Conservation (phyloP, 2,113 vertebrate species). For the Urocynchramus pylzowi region DNA sequence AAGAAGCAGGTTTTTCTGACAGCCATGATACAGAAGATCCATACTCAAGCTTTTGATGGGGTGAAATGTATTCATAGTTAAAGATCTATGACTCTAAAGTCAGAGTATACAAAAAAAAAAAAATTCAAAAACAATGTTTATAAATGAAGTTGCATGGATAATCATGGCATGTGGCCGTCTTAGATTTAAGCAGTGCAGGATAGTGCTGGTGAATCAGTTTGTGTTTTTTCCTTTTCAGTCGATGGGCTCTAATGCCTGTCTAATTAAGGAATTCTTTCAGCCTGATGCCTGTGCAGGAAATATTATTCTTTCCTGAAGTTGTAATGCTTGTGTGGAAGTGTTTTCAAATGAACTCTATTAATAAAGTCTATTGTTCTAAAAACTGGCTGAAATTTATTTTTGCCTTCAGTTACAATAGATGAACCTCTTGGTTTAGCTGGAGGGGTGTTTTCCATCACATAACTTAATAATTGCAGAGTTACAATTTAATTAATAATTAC, state of each 20-base stretch:
- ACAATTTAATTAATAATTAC: not conserved
- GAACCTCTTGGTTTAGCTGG: not conserved
- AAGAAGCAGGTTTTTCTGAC: not conserved
- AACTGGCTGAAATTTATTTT: not conserved
- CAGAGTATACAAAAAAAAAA: not conserved
- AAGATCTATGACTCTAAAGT: not conserved
- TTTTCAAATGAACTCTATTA: not conserved
- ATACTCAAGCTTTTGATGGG: not conserved
- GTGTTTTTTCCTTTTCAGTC: not conserved
- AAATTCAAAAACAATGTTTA: not conserved
- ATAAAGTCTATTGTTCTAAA: not conserved
- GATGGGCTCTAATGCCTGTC: not conserved
- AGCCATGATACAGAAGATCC: not conserved
- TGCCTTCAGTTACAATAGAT: not conserved
- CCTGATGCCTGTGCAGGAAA: not conserved
- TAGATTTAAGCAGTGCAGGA: not conserved
- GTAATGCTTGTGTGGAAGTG: not conserved
- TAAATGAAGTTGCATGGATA: not conserved
- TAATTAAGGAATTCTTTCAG: not conserved
- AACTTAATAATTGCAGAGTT: not conserved
- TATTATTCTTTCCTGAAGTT: not conserved
- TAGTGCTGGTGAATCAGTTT: not conserved
- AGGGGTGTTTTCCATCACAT: not conserved
- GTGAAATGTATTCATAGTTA: not conserved
- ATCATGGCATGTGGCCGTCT: fast-evolving